Evolutionary conservation across 2,888 invertebrate genomes (phyloP).

Genomic region (Plebejus anna): DNA sequence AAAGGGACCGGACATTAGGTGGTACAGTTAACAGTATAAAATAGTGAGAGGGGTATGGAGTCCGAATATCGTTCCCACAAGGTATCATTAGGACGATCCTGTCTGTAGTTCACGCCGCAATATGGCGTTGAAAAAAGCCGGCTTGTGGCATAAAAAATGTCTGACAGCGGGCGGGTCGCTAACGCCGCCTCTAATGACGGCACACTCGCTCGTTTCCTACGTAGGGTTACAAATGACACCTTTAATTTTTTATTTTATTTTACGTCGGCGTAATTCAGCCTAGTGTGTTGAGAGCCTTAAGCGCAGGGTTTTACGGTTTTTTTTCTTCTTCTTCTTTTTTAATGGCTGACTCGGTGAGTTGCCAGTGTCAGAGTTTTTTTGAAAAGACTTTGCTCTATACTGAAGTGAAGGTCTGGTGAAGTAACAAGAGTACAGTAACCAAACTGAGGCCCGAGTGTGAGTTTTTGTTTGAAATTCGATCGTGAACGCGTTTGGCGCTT

Average conservation of each 20-base stretch:
- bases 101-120: conserved; percentile 42
- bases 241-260: conserved; percentile 29
- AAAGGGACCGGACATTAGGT: conserved; percentile 18
- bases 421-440: too few relatives aligned
- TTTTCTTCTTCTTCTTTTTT: too few relatives aligned
- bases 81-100: conserved; percentile 41
- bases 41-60: conserved; percentile 31
- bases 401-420: too few relatives aligned
- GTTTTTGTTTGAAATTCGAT: too few relatives aligned
- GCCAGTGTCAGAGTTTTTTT: too few relatives aligned
- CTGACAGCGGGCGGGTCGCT: conserved; percentile 73
- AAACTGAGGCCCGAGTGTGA: too few relatives aligned
- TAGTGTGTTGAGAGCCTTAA: too few relatives aligned
- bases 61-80: conserved; percentile 37
- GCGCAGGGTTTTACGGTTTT: too few relatives aligned
- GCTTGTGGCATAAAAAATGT: conserved; percentile 76
- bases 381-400: too few relatives aligned
- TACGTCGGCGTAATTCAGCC: background rate
- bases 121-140: conserved; percentile 56
- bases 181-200: conserved; percentile 73
- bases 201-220: conserved; percentile 48
- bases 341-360: too few relatives aligned
- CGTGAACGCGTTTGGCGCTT: too few relatives aligned
- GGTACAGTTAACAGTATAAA: background rate
- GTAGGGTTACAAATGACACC: conserved; percentile 52